These are phyloP conservation scores for Melanargia galathea DNA, from an alignment of 2,888 invertebrate genomes.

Conservation along the genomic window DNA sequence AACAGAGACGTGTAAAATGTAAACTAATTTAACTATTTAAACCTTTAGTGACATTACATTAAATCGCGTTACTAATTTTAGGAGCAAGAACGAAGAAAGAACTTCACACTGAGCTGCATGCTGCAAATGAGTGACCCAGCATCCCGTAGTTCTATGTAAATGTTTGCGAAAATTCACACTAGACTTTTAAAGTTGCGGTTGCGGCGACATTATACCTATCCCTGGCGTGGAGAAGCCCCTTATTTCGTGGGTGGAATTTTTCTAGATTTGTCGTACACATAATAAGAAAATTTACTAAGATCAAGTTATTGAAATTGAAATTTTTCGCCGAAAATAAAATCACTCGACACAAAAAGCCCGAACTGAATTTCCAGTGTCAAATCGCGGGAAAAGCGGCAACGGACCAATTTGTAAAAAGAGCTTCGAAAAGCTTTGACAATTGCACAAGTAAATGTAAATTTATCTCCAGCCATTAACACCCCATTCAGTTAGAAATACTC, in stretches of 20 bases:
- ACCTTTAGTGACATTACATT: not conserved
- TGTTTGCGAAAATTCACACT: no score
- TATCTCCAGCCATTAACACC: slow-evolving; percentile 37
- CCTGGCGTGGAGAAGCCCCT: no score
- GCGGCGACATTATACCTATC: no score
- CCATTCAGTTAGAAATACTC: slow-evolving; percentile 37
- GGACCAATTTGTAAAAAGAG: slow-evolving; percentile 35
- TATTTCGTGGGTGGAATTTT: no score
- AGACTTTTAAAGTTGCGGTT: no score
- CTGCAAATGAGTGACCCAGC: no score
- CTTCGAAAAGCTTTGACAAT: slow-evolving; percentile 36
- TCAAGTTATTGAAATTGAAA: slow-evolving; percentile 1
- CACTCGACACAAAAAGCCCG: slow-evolving; percentile 12
- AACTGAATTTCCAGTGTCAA: slow-evolving; percentile 27
- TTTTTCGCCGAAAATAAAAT: not conserved
- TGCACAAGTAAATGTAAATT: slow-evolving; percentile 36
- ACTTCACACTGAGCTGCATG: no score
- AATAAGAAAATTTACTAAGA: not conserved
- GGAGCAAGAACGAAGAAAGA: no score
- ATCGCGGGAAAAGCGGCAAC: slow-evolving; percentile 27
- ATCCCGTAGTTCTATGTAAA: no score
- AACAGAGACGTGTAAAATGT: slow-evolving; percentile 21
- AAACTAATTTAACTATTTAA: slow-evolving; percentile 23
- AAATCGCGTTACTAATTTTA: no score
- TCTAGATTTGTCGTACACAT: no score